Conservation (phyloP, 2,113 vertebrate species). For the Stercorarius parasiticus region DNA sequence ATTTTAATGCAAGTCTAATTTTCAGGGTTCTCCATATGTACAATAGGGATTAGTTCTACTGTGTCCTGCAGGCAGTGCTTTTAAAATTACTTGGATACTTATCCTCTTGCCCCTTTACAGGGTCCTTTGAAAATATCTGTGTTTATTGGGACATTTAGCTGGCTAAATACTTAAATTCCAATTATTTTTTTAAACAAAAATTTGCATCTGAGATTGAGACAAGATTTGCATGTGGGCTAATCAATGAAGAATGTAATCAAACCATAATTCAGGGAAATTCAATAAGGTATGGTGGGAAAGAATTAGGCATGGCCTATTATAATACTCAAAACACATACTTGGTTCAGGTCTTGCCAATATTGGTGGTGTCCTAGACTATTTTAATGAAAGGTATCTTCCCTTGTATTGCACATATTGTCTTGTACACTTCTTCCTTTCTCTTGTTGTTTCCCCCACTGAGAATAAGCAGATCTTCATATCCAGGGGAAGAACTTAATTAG, state of each 20-base stretch:
- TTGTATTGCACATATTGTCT: accelerated
- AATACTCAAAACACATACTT: accelerated
- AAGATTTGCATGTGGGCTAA: background rate
- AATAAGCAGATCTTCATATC: background rate
- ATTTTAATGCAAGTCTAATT: background rate
- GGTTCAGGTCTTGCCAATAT: background rate
- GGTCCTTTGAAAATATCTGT: background rate
- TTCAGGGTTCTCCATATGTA: background rate
- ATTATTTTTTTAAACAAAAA: background rate
- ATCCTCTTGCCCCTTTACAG: background rate
- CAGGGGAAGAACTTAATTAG: background rate
- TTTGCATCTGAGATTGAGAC: background rate
- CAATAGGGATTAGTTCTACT: background rate
- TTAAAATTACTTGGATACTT: background rate
- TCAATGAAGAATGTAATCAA: background rate
- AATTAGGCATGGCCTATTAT: background rate
- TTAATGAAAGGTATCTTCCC: background rate
- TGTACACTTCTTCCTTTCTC: background rate
- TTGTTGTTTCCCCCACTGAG: background rate
- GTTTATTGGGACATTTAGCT: background rate
- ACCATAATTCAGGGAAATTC: background rate
- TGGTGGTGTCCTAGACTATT: background rate
- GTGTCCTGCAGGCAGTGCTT: background rate
- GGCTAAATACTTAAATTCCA: background rate
- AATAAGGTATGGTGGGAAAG: accelerated